Evolutionary conservation across 1,140 invertebrate species (phyloP).

Genomic region (Drosophila punjabiensis): DNA sequence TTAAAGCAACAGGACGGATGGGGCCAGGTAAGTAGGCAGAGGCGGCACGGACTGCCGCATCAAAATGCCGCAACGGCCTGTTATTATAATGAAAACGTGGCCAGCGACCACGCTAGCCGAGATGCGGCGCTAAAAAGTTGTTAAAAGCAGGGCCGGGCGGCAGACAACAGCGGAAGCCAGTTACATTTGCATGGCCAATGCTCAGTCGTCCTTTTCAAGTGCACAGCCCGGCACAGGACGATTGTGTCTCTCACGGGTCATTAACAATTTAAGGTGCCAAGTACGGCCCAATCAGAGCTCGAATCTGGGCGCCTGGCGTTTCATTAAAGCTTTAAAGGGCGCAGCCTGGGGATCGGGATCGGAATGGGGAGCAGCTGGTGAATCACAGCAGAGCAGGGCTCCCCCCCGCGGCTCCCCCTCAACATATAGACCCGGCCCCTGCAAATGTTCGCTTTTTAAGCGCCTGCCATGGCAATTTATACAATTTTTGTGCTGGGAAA

Average conservation of each 20-base stretch:
- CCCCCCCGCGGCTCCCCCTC: constrained; percentile 22
- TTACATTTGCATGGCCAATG: constrained; percentile 65
- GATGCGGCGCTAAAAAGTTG: constrained; percentile 16
- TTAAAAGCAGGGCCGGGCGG: background rate
- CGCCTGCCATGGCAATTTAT: constrained; percentile 60
- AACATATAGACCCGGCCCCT: constrained; percentile 52
- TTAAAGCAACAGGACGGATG: constrained; percentile 67
- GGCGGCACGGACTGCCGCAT: constrained; percentile 52
- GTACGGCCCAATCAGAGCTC: constrained; percentile 13
- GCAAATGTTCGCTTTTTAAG: constrained; percentile 22
- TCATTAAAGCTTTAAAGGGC: constrained; percentile 54
- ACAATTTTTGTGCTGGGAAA: constrained; percentile 50
- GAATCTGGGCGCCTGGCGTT: constrained; percentile 1
- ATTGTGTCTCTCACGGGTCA: constrained; percentile 22
- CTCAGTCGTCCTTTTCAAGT: constrained; percentile 61
- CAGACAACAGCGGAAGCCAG: constrained; percentile 21
- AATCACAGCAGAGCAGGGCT: constrained; percentile 48
- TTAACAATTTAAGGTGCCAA: constrained; percentile 50
- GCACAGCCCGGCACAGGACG: constrained; percentile 5
- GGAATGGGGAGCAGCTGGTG: constrained; percentile 29
- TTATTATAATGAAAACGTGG: constrained; percentile 78
- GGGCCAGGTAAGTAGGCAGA: background rate
- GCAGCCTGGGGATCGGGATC: constrained; percentile 2
- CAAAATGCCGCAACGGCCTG: constrained; percentile 76
- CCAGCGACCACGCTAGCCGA: constrained; percentile 34